Evolutionary conservation across 1,140 invertebrate genomes (phyloP).

Genomic region (Penaeus japonicus): DNA sequence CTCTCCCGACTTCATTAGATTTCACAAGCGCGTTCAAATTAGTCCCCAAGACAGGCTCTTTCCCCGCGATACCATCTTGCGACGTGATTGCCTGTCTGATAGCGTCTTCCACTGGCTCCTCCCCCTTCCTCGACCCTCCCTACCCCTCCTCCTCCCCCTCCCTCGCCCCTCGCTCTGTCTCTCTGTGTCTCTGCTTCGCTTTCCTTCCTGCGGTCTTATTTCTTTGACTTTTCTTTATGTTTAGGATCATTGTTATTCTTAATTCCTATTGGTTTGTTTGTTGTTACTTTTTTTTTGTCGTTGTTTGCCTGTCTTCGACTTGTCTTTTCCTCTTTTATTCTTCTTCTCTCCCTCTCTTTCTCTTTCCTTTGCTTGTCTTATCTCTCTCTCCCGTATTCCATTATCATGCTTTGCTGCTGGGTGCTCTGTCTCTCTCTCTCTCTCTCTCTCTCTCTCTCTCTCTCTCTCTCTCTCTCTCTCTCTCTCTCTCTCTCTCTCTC

Average conservation of each 20-base stretch:
- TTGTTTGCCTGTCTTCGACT: background rate
- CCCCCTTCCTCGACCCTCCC: background rate
- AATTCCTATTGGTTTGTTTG: too few species aligned
- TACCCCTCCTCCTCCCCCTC: background rate
- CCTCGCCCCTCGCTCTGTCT: background rate
- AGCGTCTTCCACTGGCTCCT: background rate
- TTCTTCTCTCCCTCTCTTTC: background rate
- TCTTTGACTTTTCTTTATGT: background rate
- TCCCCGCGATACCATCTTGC: background rate
- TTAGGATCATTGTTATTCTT: background rate
- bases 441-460: background rate
- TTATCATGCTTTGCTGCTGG: too few species aligned
- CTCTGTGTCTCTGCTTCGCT: background rate
- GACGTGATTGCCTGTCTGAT: background rate
- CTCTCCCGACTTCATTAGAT: background rate
- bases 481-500: constrained; percentile 20
- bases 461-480: background rate
- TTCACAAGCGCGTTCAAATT: constrained; percentile 1
- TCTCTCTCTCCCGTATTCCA: too few species aligned
- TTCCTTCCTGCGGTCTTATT: background rate
- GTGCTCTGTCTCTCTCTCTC: background rate
- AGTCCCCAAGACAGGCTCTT: background rate
- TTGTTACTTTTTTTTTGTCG: background rate
- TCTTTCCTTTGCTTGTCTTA: too few species aligned
- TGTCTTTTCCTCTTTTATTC: background rate